Conservation (phyloP, 2,113 vertebrate genomes). For the Colossoma macropomum region DNA sequence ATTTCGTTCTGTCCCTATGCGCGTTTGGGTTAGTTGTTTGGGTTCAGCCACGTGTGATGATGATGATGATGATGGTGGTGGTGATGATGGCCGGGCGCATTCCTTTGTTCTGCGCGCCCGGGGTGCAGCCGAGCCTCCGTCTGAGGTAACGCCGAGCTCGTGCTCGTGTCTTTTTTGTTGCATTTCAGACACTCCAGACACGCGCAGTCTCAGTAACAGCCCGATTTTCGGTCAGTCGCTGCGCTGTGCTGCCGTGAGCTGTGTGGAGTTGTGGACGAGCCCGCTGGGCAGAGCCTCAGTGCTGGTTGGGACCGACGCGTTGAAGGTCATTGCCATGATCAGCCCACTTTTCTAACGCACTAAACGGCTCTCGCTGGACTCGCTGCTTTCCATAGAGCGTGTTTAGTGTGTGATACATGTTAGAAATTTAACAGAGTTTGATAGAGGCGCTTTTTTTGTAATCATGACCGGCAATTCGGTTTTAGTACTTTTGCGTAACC, state of each 20-base stretch:
- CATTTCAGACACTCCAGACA: background rate
- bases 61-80: slow-evolving; percentile 50
- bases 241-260: background rate
- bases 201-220: background rate
- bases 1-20: background rate
- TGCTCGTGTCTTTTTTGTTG: background rate
- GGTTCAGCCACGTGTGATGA: slow-evolving; percentile 63
- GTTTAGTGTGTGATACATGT: background rate
- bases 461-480: background rate
- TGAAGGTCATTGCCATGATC: slow-evolving; percentile 53
- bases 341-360: background rate
- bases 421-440: background rate
- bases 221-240: background rate
- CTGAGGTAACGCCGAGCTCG: background rate
- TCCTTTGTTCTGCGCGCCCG: slow-evolving; percentile 63
- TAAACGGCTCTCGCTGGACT: background rate
- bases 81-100: slow-evolving; percentile 56
- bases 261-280: background rate
- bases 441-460: background rate
- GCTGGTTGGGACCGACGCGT: slow-evolving; percentile 7
- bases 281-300: background rate
- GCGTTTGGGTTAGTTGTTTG: slow-evolving; percentile 48
- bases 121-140: slow-evolving; percentile 17
- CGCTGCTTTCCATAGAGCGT: background rate
- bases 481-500: slow-evolving; percentile 45